Conservation (phyloP, 2,888 invertebrate genomes). For the Timema cristinae region DNA sequence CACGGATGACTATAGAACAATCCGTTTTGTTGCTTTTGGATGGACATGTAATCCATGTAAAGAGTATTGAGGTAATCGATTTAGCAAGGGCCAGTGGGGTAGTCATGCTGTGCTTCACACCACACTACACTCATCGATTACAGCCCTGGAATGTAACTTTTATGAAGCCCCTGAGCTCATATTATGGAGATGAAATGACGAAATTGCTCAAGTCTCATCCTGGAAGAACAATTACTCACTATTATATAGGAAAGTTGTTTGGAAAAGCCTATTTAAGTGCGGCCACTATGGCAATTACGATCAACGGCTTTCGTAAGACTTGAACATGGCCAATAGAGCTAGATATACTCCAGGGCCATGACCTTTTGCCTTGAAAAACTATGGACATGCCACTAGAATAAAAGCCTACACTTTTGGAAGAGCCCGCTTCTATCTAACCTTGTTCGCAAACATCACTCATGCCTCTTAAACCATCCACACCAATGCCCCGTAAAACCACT, state of each 20-base stretch:
- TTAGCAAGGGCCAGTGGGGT: neutral
- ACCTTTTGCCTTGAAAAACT: no score
- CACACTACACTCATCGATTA: neutral
- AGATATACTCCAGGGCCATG: no score
- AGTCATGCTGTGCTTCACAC: neutral
- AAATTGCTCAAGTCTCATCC: neutral
- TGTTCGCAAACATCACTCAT: no score
- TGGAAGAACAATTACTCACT: neutral
- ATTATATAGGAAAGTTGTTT: neutral
- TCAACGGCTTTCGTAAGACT: neutral
- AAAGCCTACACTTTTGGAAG: no score
- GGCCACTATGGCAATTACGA: neutral
- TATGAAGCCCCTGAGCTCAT: neutral
- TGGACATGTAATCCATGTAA: neutral
- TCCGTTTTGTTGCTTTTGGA: neutral
- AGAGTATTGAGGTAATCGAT: neutral
- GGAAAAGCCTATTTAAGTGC: neutral
- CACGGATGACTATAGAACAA: constrained; percentile 19
- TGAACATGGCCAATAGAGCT: neutral
- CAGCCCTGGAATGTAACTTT: neutral
- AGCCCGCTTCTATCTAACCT: no score
- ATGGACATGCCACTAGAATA: no score
- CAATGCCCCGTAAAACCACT: no score
- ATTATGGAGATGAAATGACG: neutral
- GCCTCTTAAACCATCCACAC: no score